A percentile compares a stretch with the other conserved stretches of the same genome.
phyloP scores from a whole-genome alignment of 2,113 vertebrate genomes.

The Crocuta crocuta region DNA sequence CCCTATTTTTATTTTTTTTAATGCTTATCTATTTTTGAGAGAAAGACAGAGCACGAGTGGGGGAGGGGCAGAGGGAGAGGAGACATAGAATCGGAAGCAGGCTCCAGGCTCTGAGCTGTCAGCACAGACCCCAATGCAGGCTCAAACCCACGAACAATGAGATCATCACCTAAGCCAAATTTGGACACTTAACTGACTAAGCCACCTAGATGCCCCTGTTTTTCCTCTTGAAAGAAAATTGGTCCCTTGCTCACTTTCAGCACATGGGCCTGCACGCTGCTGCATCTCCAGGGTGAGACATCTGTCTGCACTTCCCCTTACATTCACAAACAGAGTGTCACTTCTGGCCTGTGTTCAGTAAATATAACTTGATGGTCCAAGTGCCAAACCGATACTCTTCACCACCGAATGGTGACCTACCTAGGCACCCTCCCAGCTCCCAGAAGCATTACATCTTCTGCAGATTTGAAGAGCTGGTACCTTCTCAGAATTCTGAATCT shows the following conservation, averaged over 20 bases:
- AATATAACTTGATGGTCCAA: not conserved
- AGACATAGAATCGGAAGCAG: too few relatives aligned
- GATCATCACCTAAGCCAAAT: too few relatives aligned
- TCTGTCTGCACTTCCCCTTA: not conserved
- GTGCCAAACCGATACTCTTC: not conserved
- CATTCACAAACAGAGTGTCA: not conserved
- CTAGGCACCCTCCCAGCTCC: accelerated
- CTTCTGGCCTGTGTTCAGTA: not conserved
- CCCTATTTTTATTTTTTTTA: too few relatives aligned
- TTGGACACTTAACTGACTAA: too few relatives aligned
- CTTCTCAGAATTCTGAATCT: not conserved
- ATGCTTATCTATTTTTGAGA: too few relatives aligned
- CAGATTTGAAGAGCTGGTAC: not conserved
- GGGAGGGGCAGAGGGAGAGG: too few relatives aligned
- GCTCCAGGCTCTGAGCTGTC: too few relatives aligned
- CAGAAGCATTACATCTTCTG: not conserved
- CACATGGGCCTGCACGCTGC: too few relatives aligned
- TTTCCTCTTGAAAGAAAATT: not conserved
- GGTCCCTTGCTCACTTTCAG: not conserved
- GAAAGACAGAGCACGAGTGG: too few relatives aligned
- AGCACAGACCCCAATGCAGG: too few relatives aligned
- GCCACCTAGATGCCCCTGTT: too few relatives aligned
- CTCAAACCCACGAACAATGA: too few relatives aligned
- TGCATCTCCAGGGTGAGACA: not conserved
- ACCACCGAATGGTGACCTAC: not conserved